Base-by-base conservation (phyloP, 2,888 invertebrate genomes). In the Linnaemya tessellans region DNA sequence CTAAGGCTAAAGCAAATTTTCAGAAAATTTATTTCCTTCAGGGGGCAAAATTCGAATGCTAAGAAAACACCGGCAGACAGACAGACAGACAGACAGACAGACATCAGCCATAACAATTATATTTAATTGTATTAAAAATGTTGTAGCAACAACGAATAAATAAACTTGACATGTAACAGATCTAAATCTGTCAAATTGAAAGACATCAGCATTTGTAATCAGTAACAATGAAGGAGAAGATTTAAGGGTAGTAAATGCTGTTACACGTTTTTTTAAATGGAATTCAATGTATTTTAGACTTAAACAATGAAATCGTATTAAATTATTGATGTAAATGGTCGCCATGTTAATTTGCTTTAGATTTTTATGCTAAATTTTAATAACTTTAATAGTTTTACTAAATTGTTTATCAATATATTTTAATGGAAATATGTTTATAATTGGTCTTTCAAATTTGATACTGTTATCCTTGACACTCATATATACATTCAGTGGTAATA, bases 51-150 rank as follows among this genome's bases (percentile, higher is more conserved):
- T 15, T 22, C 3, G 25, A n/a, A 25, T 7, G 8, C 15, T 30
- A 0, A 54, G 4, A 30, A 70, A n/a, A n/a, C n/a, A n/a, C n/a
- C n/a, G n/a, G n/a, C n/a, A n/a, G n/a, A 30, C 30, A 30, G 30
- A 30, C 30, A 30, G 30, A 30, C 30, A 30, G 30, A 30, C 30
- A 30, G 30, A 30, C 30, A 30, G 30, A n/a, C 51, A 64, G 65
- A 13, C 35, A 75, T 2, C n/a, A 49, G 56, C 74, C 56, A 70
- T 68, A 82, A 77, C 64, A 82, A 77, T 82, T 77, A 70, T 75
- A 82, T 75, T 81, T 70, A 75, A 75, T 82, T 82, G 56, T 58
- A 70, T 64, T 70, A 58, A 82, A 58, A 82, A 70, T 75, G 64
- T 64, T 77, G 38, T 15, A 35, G 62, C 22, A 64, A 70, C 46